Base-by-base conservation (phyloP, 1,140 invertebrate genomes). In the Listronotus oregonensis region DNA sequence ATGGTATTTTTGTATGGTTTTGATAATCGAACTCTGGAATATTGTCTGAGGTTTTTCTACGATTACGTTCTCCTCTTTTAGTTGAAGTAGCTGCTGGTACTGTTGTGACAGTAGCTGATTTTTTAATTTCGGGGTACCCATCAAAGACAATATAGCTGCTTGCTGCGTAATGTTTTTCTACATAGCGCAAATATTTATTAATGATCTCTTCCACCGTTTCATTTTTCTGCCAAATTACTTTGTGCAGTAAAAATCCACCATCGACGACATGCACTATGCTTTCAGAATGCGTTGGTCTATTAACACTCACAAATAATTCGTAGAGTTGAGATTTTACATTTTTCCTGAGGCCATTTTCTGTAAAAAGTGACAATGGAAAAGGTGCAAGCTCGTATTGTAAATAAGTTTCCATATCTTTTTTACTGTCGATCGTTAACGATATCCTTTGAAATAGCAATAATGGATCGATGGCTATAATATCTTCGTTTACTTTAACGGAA, bases 301-400 rank as follows among this genome's bases (percentile, higher is more conserved):
- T 54, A 2, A n/a, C 14, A 54, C 6, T 54, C 51, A 40, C n/a
- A 37, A 54, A 34, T 37, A 14, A 27, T 50, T 50, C 17, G 18
- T 50, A 50, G 0, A 50, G 47, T 10, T 50, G 47, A 47, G 44
- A 47, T 47, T 47, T 47, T n/a, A 47, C 44, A 9, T 47, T 50
- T 50, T 50, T 27, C 18, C 47, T 50, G 17, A 46, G 10, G 10
- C 43, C 43, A n/a, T n/a, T 46, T 37, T 55, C 52, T 0, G 43
- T 49, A 47, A 60, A 49, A 47, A 47, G 27, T 14, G 57, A 34
- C 42, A 47, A 18, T 21, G 46, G 58, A 40, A 51, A 50, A 15
- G 58, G 47, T 4, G 58, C 46, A 37, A 59, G 58, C 47, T 61
- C 58, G 32, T 51, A 61, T 49, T 61, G 32, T 50, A 61, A 51